phyloP scores from a whole-genome alignment of 2,888 invertebrate species.

The Litoditis marina region DNA sequence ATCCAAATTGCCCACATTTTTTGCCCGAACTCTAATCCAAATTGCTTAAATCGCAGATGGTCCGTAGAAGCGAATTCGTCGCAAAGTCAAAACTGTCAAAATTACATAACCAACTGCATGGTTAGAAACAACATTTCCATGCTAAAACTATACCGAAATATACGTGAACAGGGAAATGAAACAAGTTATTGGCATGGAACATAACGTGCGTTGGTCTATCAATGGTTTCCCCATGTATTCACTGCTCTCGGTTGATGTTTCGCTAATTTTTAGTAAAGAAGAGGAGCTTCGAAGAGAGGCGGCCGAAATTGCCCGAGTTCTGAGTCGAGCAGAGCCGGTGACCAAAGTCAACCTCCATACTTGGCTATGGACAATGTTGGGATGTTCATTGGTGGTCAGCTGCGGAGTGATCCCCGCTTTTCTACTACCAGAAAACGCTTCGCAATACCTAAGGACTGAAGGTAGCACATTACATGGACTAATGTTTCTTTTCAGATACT shows the following conservation, averaged over 20 bases:
- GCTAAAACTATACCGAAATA: too few relatives aligned
- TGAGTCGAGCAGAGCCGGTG: neutral
- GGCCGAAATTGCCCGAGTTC: slow-evolving; percentile 19
- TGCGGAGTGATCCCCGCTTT: slow-evolving; percentile 50
- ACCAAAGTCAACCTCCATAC: slow-evolving; percentile 19
- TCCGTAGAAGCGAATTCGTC: too few relatives aligned
- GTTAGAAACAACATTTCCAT: too few relatives aligned
- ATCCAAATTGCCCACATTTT: too few relatives aligned
- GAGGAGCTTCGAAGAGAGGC: slow-evolving; percentile 33
- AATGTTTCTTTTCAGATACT: neutral
- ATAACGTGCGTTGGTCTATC: too few relatives aligned
- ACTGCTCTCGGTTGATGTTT: neutral
- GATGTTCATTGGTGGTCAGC: slow-evolving; percentile 39
- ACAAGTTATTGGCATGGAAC: too few relatives aligned
- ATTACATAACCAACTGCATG: too few relatives aligned
- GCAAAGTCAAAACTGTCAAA: too few relatives aligned
- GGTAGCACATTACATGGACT: too few relatives aligned
- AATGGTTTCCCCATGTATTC: neutral
- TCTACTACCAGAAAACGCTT: slow-evolving; percentile 38
- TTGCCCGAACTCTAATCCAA: too few relatives aligned
- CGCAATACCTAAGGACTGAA: slow-evolving; percentile 30
- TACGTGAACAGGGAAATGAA: too few relatives aligned
- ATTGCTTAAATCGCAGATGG: too few relatives aligned
- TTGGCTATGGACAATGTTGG: slow-evolving; percentile 41
- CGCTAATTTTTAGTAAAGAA: slow-evolving; percentile 26